Base-by-base conservation (phyloP, 2,888 invertebrate species). In the Sphaeridia pumilis region DNA sequence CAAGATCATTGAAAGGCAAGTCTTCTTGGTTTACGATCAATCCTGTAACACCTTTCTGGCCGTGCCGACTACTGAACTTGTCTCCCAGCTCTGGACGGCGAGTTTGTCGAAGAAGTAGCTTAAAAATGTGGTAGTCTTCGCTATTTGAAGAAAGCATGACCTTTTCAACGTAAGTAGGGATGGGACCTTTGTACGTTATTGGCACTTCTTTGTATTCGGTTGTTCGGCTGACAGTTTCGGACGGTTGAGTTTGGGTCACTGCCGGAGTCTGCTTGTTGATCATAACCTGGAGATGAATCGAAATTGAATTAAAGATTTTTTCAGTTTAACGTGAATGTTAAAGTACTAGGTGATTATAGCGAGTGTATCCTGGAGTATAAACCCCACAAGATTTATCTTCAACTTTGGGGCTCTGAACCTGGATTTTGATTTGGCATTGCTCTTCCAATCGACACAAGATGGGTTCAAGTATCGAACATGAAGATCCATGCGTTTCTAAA, bases 31-130 rank as follows among this genome's bases (percentile, higher is more conserved):
- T 87, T 0, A 94, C 95, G 62, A 99, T 94, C 46, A 97, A 74
- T 36, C 92, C 88, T 0, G 87, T 86, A 1, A 90, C 89, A 55
- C 98, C 98, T 73, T 99, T 99, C 70, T 99, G 98, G 14, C 98
- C 98, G 68, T 99, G 98, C 20, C 98, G 78, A 59, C 94, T 94
- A 73, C 95, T 95, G 69, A 99, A 99, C 71, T 99, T 99, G 70
- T 99, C 98, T 0, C 98, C 98, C 49, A 95, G 84, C 74, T 95
- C 93, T 0, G 98, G 98, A 35, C 90, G 75, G 46, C 95, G 74
- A 0, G 95, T 95, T 75, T 99, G 97, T 41, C 97, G 74, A 49
- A 95, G 71, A 35, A 93, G 73, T 49, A 98, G 78, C 74, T 98
- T 99, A 49, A 98, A 87, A 1, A 98, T 76, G 66, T 86, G 87